Evolutionary conservation across 2,113 vertebrate species (phyloP).

Genomic region (Arizona elegans): DNA sequence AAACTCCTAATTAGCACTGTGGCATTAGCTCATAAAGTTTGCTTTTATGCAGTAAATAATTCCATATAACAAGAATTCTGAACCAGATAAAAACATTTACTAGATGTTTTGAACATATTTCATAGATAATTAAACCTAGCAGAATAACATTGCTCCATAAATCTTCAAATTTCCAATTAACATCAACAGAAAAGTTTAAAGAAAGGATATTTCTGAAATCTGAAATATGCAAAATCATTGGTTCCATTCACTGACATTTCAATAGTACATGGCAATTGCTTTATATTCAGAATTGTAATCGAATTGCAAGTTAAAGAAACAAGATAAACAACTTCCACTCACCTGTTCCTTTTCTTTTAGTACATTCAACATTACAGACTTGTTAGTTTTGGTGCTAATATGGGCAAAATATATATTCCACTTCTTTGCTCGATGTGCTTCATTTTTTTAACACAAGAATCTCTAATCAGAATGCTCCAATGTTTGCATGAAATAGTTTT

Average conservation of each 20-base stretch:
- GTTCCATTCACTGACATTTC: rapidly evolving
- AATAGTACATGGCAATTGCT: not conserved
- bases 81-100: not conserved
- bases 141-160: not conserved
- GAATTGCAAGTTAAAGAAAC: not conserved
- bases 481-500: conserved; percentile 36
- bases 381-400: conserved; percentile 17
- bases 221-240: not conserved
- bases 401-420: conserved; percentile 17
- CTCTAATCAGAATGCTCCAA: conserved; percentile 19
- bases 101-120: not conserved
- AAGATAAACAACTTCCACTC: conserved; percentile 13
- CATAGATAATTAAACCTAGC: not conserved
- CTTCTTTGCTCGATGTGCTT: conserved; percentile 29
- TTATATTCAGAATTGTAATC: not conserved
- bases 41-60: not conserved
- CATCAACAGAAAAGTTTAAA: not conserved
- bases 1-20: not conserved
- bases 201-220: not conserved
- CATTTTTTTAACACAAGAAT: conserved; percentile 12
- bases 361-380: conserved; percentile 11
- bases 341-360: conserved; percentile 37
- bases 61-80: not conserved
- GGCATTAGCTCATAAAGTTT: not conserved
- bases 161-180: not conserved